Evolutionary conservation across 2,797 vertebrate species (phyloP).

Genomic region (Enteromius fasciolatus): DNA sequence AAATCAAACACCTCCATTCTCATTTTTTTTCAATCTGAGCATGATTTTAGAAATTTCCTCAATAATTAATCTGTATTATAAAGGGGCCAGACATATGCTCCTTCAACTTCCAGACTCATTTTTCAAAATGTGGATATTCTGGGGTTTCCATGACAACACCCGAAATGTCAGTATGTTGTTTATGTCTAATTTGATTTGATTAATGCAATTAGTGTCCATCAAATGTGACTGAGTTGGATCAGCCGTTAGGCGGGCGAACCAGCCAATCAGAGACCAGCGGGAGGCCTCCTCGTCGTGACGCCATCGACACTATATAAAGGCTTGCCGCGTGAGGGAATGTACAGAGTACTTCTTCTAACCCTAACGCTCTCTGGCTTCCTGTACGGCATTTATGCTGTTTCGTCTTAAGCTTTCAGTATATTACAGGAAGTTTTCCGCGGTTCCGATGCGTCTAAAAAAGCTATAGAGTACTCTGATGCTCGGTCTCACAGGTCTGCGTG

Average conservation of each 20-base stretch:
- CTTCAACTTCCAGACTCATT: neutral
- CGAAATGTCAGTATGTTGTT: neutral
- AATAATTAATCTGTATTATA: neutral
- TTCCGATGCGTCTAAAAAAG: constrained; percentile 50
- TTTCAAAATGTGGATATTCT: neutral
- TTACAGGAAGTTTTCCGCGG: constrained; percentile 46
- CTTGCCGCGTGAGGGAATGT: rapidly evolving
- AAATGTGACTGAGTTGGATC: neutral
- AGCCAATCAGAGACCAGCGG: constrained; percentile 40
- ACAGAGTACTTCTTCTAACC: constrained; percentile 55
- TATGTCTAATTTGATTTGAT: neutral
- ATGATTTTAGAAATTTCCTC: neutral
- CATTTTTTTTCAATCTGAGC: neutral
- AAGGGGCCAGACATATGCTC: neutral
- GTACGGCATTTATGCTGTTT: constrained; percentile 52
- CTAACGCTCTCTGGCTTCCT: constrained; percentile 14
- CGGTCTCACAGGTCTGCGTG: constrained; percentile 38
- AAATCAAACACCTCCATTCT: neutral
- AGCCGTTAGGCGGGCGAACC: constrained; percentile 30
- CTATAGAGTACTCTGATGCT: constrained; percentile 56
- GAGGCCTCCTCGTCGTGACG: neutral
- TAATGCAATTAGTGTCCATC: neutral
- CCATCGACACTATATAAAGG: constrained; percentile 31
- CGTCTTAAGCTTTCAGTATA: constrained; percentile 57
- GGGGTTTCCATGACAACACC: neutral